Percentiles rank a stretch among this genome's conserved stretches.
Evolutionary conservation across 1,140 invertebrate genomes (phyloP).

Genomic region (Platyscapa corneri): DNA sequence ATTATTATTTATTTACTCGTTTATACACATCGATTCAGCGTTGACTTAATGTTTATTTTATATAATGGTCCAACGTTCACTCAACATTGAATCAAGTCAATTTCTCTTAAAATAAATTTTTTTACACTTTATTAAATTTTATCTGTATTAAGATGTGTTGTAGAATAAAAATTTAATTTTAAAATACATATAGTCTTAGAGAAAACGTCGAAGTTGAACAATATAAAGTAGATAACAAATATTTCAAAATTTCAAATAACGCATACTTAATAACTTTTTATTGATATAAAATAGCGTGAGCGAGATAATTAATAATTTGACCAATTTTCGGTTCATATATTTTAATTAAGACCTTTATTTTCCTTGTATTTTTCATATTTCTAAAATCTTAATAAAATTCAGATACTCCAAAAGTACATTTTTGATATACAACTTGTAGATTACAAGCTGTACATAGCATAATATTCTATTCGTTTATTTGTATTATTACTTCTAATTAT

Average conservation of each 20-base stretch:
- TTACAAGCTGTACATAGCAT: slow-evolving; percentile 58
- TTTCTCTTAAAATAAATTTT: slow-evolving; percentile 5
- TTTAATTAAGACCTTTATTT: neutral
- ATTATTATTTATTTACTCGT: slow-evolving; percentile 36
- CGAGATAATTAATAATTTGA: slow-evolving; percentile 36
- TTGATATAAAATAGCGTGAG: slow-evolving; percentile 36
- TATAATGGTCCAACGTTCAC: slow-evolving; percentile 42
- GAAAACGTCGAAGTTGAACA: slow-evolving; percentile 39
- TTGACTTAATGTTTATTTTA: slow-evolving; percentile 14
- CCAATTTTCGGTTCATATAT: neutral
- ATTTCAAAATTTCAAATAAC: neutral
- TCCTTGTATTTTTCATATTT: neutral
- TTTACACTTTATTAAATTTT: neutral
- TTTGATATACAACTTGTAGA: slow-evolving; percentile 20
- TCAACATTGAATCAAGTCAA: slow-evolving; percentile 43
- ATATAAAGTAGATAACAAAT: neutral
- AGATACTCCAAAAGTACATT: slow-evolving; percentile 27
- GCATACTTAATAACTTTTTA: neutral
- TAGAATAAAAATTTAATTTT: slow-evolving; percentile 9
- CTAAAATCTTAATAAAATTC: slow-evolving; percentile 13
- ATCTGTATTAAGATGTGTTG: slow-evolving; percentile 2
- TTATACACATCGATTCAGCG: slow-evolving; percentile 35
- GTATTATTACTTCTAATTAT: neutral
- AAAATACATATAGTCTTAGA: neutral
- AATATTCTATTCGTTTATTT: too few species aligned